Evolutionary conservation across 2,888 invertebrate species (phyloP).

Genomic region (Meganola albula): DNA sequence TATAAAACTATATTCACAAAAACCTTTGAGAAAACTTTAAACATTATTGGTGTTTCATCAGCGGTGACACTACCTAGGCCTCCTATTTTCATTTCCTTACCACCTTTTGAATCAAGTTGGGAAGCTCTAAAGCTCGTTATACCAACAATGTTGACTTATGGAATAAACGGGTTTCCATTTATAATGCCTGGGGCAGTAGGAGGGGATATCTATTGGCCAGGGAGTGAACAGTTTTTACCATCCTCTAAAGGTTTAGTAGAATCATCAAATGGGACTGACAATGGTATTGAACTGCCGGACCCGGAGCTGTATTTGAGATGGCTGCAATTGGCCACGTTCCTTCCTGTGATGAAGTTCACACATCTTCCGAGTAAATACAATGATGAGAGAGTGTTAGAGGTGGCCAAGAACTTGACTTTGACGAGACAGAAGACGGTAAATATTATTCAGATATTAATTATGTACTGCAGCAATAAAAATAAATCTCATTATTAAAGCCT

Average conservation of each 20-base stretch:
- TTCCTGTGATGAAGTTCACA: constrained; percentile 95
- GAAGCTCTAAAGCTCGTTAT: constrained; percentile 88
- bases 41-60: constrained; percentile 88
- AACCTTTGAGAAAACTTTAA: constrained; percentile 79
- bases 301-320: constrained; percentile 92
- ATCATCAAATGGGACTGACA: constrained; percentile 50
- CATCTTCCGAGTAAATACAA: constrained; percentile 93
- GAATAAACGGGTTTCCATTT: constrained; percentile 94
- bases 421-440: constrained; percentile 85
- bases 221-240: constrained; percentile 73
- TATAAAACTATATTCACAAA: constrained; percentile 86
- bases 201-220: constrained; percentile 86
- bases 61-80: constrained; percentile 89
- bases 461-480: too few relatives aligned
- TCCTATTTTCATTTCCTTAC: constrained; percentile 91
- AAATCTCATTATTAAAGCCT: too few relatives aligned
- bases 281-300: constrained; percentile 80
- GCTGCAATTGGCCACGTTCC: constrained; percentile 92
- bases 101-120: constrained; percentile 93
- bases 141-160: constrained; percentile 91
- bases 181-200: constrained; percentile 96
- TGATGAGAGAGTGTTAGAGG: constrained; percentile 84
- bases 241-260: constrained; percentile 68
- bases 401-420: constrained; percentile 85
- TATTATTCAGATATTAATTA: too few relatives aligned